Conservation (phyloP, 2,113 vertebrate genomes). For the Oenanthe oenanthe region DNA sequence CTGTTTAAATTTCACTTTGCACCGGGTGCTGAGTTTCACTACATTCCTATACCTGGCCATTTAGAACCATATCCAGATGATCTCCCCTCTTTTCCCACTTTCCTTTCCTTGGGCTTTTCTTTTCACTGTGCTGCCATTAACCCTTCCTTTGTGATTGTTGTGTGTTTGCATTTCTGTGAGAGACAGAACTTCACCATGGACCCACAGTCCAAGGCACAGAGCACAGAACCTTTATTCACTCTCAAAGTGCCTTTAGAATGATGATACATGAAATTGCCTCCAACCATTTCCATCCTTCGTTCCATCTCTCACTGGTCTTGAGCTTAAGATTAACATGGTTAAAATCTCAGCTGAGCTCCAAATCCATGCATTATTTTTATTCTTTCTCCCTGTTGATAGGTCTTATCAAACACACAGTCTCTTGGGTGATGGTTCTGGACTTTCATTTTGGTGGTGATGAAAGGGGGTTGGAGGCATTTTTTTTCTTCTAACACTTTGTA, state of each 20-base stretch:
- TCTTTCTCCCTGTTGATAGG: neutral
- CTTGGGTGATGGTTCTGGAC: neutral
- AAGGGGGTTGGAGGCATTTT: rapidly evolving
- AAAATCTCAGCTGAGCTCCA: neutral
- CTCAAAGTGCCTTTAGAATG: neutral
- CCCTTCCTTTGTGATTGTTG: neutral
- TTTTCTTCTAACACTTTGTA: neutral
- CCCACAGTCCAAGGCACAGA: neutral
- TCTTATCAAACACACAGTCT: neutral
- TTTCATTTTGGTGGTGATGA: neutral
- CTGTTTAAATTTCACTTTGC: neutral
- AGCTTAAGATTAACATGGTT: neutral
- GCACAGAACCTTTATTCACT: neutral
- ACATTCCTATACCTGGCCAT: neutral
- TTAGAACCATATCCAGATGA: neutral
- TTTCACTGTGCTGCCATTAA: neutral
- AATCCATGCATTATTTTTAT: neutral
- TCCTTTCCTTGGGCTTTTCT: neutral
- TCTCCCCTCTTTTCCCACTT: neutral
- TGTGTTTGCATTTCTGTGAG: neutral
- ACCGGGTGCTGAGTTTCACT: neutral
- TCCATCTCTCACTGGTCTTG: neutral
- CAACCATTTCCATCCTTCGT: neutral
- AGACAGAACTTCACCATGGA: neutral
- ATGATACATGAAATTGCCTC: neutral